Evolutionary conservation across 2,888 invertebrate species (phyloP).

Genomic region (Eudemis profundana): DNA sequence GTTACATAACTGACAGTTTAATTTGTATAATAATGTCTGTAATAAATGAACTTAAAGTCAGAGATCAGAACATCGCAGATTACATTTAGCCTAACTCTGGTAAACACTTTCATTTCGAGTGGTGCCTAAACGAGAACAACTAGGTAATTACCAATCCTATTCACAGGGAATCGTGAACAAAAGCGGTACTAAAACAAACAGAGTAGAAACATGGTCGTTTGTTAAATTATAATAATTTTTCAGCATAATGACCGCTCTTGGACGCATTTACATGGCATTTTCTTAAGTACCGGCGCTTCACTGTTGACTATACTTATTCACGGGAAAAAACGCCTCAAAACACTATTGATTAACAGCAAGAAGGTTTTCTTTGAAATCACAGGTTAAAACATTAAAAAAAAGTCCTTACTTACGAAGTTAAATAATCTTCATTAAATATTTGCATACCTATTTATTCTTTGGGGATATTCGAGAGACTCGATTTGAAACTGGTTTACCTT

Average conservation of each 20-base stretch:
- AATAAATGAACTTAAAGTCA: too few relatives aligned
- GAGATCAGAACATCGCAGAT: too few relatives aligned
- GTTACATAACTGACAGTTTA: too few relatives aligned
- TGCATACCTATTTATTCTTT: not conserved
- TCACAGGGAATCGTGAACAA: constrained; percentile 8
- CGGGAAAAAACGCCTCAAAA: not conserved
- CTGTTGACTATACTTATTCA: not conserved
- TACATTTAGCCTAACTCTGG: too few relatives aligned
- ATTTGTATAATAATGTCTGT: too few relatives aligned
- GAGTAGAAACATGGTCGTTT: constrained; percentile 17
- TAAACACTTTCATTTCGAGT: too few relatives aligned
- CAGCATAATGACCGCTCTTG: constrained; percentile 10
- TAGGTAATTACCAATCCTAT: not conserved
- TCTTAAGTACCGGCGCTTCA: constrained; percentile 21
- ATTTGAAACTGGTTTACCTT: constrained; percentile 31
- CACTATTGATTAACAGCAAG: too few relatives aligned
- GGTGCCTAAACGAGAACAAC: not conserved
- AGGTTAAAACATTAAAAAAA: not conserved
- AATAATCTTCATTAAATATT: not conserved
- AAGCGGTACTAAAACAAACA: constrained; percentile 9
- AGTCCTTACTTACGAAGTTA: not conserved
- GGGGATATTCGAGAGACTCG: constrained; percentile 23
- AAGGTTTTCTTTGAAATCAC: constrained; percentile 1
- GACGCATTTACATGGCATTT: constrained; percentile 33
- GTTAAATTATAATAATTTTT: constrained; percentile 16